Conservation (phyloP, 1,140 invertebrate genomes). For the Macrosteles quadrilineatus region DNA sequence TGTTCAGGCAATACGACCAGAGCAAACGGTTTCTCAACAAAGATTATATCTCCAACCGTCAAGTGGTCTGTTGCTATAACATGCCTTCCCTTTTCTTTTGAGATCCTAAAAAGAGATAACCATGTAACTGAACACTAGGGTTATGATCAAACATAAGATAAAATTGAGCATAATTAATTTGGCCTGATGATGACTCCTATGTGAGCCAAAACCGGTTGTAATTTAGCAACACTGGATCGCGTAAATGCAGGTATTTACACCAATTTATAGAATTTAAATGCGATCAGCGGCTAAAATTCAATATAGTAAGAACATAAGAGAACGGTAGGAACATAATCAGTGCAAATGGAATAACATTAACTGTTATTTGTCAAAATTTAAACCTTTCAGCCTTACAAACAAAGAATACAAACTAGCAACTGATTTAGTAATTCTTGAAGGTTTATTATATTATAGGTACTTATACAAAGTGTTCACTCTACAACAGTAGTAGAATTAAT, state of each 20-base stretch:
- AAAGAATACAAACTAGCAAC: no score
- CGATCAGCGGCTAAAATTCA: constrained; percentile 37
- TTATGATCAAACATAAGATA: not conserved
- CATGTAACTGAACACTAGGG: not conserved
- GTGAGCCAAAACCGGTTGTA: not conserved
- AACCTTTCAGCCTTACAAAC: no score
- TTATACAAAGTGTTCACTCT: no score
- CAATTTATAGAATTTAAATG: not conserved
- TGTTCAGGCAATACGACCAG: constrained; percentile 59
- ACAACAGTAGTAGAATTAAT: no score
- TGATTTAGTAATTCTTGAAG: no score
- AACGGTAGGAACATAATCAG: constrained; percentile 46
- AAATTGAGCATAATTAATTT: not conserved
- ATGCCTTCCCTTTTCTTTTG: constrained; percentile 54
- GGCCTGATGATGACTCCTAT: no score
- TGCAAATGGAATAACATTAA: no score
- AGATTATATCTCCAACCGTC: constrained; percentile 62
- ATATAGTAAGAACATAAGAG: constrained; percentile 46
- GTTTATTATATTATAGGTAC: no score
- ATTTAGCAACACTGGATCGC: not conserved
- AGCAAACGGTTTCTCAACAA: constrained; percentile 70
- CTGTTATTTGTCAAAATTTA: no score
- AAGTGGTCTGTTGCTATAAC: constrained; percentile 58
- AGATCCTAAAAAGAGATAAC: constrained; percentile 39
- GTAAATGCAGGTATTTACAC: not conserved